These are phyloP conservation scores for Diachasmimorpha longicaudata DNA, from an alignment of 1,140 invertebrate species.

Conservation along the genomic window DNA sequence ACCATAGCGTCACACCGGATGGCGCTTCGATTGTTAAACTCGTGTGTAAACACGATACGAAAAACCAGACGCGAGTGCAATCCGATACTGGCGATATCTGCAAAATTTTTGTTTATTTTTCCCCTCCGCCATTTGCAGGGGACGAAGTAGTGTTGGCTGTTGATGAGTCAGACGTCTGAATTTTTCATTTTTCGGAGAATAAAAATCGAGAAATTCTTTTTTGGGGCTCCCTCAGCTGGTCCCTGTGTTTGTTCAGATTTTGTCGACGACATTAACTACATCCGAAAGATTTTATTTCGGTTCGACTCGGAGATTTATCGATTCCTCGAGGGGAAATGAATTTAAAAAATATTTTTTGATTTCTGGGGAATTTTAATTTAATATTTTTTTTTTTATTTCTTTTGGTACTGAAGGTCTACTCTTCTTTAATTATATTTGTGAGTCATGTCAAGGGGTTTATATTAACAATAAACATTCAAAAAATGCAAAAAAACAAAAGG, in stretches of 20 bases:
- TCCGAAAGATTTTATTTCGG: not conserved
- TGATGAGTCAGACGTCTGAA: too few species aligned
- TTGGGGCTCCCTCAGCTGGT: conserved; percentile 6
- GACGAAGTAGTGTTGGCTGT: not conserved
- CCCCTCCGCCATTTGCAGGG: not conserved
- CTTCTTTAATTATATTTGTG: too few species aligned
- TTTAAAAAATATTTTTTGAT: too few species aligned
- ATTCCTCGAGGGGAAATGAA: not conserved
- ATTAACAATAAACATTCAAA: too few species aligned
- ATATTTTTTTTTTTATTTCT: too few species aligned
- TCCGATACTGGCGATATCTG: not conserved
- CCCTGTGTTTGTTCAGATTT: conserved; percentile 55
- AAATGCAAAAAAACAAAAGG: too few species aligned
- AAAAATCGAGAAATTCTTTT: not conserved
- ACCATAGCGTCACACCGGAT: not conserved
- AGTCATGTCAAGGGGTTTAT: too few species aligned
- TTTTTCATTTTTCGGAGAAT: not conserved
- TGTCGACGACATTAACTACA: conserved; percentile 45
- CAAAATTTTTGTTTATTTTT: not conserved
- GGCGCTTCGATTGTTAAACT: not conserved
- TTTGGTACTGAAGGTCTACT: too few species aligned
- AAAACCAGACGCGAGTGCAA: not conserved
- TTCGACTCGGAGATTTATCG: not conserved
- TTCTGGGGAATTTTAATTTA: too few species aligned
- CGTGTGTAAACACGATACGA: not conserved